These are phyloP conservation scores for Esperia sulphurella DNA, from an alignment of 2,888 invertebrate species.

Conservation along the genomic window DNA sequence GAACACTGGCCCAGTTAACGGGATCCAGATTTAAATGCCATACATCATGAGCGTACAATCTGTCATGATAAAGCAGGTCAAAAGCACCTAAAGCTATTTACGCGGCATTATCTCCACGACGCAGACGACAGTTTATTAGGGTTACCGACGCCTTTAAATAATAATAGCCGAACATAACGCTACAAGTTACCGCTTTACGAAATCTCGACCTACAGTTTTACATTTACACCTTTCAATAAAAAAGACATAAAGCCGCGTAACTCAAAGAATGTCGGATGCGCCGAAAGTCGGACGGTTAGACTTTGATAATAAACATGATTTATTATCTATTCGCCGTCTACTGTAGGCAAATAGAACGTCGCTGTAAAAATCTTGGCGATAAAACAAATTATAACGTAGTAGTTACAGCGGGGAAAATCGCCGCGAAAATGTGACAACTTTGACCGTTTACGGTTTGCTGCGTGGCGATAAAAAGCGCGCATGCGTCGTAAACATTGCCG, in stretches of 20 bases:
- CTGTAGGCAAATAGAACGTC: conserved; percentile 19
- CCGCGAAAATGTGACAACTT: conserved; percentile 53
- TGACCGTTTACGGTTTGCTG: conserved; percentile 20
- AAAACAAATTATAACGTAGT: conserved; percentile 23
- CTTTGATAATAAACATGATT: conserved; percentile 32
- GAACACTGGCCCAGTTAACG: conserved; percentile 43
- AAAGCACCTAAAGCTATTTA: conserved; percentile 36
- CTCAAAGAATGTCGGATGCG: conserved; percentile 16
- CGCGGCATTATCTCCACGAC: conserved; percentile 31
- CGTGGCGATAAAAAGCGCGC: conserved; percentile 37
- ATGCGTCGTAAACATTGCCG: conserved; percentile 44
- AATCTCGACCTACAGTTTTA: conserved; percentile 7
- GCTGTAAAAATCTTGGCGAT: conserved; percentile 25
- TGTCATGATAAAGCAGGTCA: conserved; percentile 49
- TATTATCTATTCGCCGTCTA: conserved; percentile 21
- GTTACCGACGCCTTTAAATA: conserved; percentile 16
- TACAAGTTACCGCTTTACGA: conserved; percentile 12
- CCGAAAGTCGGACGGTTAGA: conserved; percentile 1
- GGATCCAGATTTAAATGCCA: conserved; percentile 37
- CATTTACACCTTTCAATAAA: conserved; percentile 17
- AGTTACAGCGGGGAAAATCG: conserved; percentile 32
- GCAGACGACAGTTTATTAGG: conserved; percentile 28
- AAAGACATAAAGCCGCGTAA: conserved; percentile 15
- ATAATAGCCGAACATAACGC: conserved; percentile 5
- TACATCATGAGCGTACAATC: conserved; percentile 42